These are phyloP conservation scores for Buteo buteo DNA, from an alignment of 2,113 vertebrate species.

Conservation along the genomic window DNA sequence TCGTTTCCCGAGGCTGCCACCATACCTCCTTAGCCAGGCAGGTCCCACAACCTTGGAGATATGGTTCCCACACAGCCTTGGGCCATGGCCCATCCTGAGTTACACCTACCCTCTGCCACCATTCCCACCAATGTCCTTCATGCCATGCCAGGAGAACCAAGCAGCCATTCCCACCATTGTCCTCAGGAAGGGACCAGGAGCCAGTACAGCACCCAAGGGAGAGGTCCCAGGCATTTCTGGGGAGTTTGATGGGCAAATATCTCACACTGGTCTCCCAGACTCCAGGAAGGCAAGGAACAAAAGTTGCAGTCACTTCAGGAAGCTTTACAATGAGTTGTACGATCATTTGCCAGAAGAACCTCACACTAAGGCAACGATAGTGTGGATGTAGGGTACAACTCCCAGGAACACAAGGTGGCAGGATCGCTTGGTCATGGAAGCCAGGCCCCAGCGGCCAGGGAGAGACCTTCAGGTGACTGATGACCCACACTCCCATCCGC, in stretches of 20 bases:
- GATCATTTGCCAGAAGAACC: not conserved
- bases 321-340: not conserved
- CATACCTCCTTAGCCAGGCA: not conserved
- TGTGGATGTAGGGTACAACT: rapidly evolving
- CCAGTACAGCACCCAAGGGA: not conserved
- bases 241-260: not conserved
- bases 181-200: not conserved
- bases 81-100: not conserved
- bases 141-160: not conserved
- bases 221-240: not conserved
- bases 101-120: not conserved
- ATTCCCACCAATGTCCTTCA: not conserved
- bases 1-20: not conserved
- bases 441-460: not conserved
- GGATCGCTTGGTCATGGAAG: not conserved
- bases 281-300: not conserved
- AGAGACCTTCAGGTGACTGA: not conserved
- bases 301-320: not conserved
- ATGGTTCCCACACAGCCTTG: not conserved
- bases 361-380: not conserved
- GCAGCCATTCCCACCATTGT: not conserved
- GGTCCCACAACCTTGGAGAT: not conserved
- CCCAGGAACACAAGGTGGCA: not conserved
- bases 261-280: not conserved
- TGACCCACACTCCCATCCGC: not conserved